Conservation (phyloP, 1,140 invertebrate species). For the Drosophila saltans region DNA sequence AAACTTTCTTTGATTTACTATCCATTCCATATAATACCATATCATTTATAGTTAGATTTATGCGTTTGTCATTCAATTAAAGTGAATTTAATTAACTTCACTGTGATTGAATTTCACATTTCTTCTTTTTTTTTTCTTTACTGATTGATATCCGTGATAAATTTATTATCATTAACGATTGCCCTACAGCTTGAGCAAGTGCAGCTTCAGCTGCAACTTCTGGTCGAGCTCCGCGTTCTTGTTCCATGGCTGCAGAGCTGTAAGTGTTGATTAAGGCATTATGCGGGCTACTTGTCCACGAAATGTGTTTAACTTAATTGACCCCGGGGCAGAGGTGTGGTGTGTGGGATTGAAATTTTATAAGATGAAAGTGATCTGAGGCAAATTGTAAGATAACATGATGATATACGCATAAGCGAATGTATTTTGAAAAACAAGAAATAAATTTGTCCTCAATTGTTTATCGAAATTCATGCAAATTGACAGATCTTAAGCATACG, state of each 20-base stretch:
- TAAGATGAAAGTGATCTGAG: background rate
- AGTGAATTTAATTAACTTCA: constrained; percentile 76
- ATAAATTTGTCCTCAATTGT: too few relatives aligned
- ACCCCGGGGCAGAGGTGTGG: constrained; percentile 33
- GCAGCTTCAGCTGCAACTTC: background rate
- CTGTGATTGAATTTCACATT: constrained; percentile 57
- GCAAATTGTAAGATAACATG: too few relatives aligned
- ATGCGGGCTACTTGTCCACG: constrained; percentile 64
- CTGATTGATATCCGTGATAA: constrained; percentile 73
- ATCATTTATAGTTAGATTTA: constrained; percentile 6
- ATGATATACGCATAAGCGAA: too few relatives aligned
- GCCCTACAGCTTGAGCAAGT: background rate
- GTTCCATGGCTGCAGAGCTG: constrained; percentile 22
- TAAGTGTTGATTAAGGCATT: constrained; percentile 76
- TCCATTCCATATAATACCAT: background rate
- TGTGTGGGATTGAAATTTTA: background rate
- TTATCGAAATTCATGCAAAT: too few relatives aligned
- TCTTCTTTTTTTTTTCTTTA: constrained; percentile 4
- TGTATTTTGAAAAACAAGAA: too few relatives aligned
- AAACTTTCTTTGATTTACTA: too few relatives aligned
- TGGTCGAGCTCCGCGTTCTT: constrained; percentile 3
- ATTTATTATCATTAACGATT: constrained; percentile 70
- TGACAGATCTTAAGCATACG: too few relatives aligned
- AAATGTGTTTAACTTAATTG: constrained; percentile 74
- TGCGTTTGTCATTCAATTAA: constrained; percentile 60